Percentiles rank a stretch among this genome's conserved stretches.
These are phyloP conservation scores for Gymnocheta viridis DNA, from an alignment of 2,888 invertebrate genomes.

Conservation along the genomic window DNA sequence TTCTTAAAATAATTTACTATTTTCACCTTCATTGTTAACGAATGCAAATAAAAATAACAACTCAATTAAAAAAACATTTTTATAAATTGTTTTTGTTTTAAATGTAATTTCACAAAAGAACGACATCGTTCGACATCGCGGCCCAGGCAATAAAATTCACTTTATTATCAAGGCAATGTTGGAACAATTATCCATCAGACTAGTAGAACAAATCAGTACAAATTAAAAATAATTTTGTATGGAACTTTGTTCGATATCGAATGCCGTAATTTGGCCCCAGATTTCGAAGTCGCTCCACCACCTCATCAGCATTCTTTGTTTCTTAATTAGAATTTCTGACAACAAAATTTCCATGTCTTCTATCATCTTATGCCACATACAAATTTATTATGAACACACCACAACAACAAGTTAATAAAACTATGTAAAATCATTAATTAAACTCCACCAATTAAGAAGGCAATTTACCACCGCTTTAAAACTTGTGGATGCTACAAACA, in stretches of 20 bases:
- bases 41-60: background rate
- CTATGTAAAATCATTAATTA: slow-evolving; percentile 47
- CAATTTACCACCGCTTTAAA: background rate
- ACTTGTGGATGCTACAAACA: background rate
- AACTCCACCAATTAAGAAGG: slow-evolving; percentile 37
- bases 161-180: no score
- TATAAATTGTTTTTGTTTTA: background rate
- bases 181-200: no score
- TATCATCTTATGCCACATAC: background rate
- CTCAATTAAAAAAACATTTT: background rate
- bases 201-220: no score
- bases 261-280: no score
- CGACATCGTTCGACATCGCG: no score
- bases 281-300: no score
- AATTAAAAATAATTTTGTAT: no score
- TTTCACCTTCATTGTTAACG: background rate
- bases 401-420: slow-evolving; percentile 27
- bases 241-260: no score
- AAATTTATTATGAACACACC: slow-evolving; percentile 12
- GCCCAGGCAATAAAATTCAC: no score
- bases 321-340: background rate
- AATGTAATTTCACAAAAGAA: no score
- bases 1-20: background rate
- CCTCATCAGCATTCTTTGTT: background rate
- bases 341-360: background rate